phyloP scores from a whole-genome alignment of 2,797 vertebrate species.

The Apogon talboti region DNA sequence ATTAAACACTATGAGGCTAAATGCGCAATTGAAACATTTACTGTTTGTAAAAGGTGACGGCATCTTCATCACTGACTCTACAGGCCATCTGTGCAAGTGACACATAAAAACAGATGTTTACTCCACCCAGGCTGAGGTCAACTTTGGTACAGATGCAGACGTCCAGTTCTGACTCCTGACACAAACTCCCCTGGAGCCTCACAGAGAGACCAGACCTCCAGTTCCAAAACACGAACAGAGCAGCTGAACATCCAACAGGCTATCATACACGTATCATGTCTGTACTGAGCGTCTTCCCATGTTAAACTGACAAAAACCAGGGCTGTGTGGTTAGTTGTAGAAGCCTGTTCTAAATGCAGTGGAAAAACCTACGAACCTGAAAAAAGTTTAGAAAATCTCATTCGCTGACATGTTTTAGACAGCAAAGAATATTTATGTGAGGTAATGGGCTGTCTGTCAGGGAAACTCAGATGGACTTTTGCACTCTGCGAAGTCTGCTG shows the following conservation, averaged over 20 bases:
- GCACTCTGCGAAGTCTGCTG: slow-evolving; percentile 24
- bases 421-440: slow-evolving; percentile 14
- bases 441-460: slow-evolving; percentile 8
- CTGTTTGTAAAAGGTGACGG: slow-evolving; percentile 24
- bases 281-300: background rate
- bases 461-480: slow-evolving; percentile 2
- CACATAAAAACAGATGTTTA: slow-evolving; percentile 68
- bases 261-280: slow-evolving; percentile 19
- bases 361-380: slow-evolving; percentile 31
- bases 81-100: slow-evolving; percentile 45
- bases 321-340: background rate
- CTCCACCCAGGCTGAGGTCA: slow-evolving; percentile 72
- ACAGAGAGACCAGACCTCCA: slow-evolving; percentile 10
- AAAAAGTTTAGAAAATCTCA: slow-evolving; percentile 37
- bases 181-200: slow-evolving; percentile 26
- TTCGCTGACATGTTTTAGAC: slow-evolving; percentile 2
- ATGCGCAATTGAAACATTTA: slow-evolving; percentile 42
- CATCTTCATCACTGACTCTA: slow-evolving; percentile 50
- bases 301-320: background rate
- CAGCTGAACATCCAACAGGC: slow-evolving; percentile 26
- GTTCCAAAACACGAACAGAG: slow-evolving; percentile 33
- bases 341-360: slow-evolving; percentile 1
- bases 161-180: slow-evolving; percentile 19
- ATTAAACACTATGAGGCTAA: slow-evolving; percentile 28
- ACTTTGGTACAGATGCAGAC: slow-evolving; percentile 23